A percentile compares a stretch with the other conserved stretches of the same genome.
phyloP scores from a whole-genome alignment of 2,113 vertebrate genomes.

The Pipra filicauda region DNA sequence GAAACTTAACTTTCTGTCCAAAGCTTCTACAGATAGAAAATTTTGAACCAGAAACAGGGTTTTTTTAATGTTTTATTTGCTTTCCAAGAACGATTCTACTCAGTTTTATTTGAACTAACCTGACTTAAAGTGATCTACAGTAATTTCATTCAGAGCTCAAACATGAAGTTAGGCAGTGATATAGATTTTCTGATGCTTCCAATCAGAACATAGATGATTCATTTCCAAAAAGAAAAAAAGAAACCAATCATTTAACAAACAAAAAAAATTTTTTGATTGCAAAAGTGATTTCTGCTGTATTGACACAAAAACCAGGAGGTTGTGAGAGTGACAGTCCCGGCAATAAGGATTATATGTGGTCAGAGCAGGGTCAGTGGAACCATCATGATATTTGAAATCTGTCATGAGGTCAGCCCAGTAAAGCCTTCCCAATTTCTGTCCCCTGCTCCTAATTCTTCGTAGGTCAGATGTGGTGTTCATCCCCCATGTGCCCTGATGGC shows the following conservation, averaged over 20 bases:
- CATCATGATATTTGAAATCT: not conserved
- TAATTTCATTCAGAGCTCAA: not conserved
- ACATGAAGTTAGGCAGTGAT: not conserved
- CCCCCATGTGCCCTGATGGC: not conserved
- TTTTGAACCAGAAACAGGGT: not conserved
- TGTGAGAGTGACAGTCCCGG: not conserved
- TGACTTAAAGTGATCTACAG: not conserved
- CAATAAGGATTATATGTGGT: not conserved
- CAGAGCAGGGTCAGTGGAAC: not conserved
- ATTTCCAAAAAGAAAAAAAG: not conserved
- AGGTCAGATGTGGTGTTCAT: not conserved
- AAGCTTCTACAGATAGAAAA: not conserved
- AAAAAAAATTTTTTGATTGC: not conserved
- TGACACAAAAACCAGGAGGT: not conserved
- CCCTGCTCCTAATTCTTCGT: not conserved
- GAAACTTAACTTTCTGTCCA: not conserved
- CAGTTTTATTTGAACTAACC: not conserved
- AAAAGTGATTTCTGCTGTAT: not conserved
- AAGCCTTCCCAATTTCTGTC: not conserved
- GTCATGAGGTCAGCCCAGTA: not conserved
- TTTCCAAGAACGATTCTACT: not conserved
- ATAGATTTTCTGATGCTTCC: constrained; percentile 6
- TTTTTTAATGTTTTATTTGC: not conserved
- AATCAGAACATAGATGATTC: not conserved
- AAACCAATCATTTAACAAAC: not conserved